phyloP scores from a whole-genome alignment of 2,113 vertebrate genomes.

The Notechis scutatus region DNA sequence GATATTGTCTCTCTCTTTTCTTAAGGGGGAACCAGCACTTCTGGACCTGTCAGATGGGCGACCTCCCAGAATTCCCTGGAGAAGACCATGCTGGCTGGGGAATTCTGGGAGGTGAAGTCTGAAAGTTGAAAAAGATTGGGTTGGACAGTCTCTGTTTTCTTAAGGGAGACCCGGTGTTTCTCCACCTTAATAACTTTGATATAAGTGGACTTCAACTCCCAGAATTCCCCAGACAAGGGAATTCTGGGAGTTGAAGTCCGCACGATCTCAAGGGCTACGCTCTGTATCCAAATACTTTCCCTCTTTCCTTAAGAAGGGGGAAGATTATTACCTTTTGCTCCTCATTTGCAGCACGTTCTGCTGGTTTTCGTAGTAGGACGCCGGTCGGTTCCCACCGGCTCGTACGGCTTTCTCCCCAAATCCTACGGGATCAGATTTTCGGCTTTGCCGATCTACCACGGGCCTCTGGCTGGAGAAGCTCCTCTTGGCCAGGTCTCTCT shows the following conservation, averaged over 20 bases:
- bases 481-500: constrained; percentile 91
- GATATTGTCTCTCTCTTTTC: too few species aligned
- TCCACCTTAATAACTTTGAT: not conserved
- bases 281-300: not conserved
- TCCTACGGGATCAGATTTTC: constrained; percentile 83
- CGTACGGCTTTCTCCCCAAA: constrained; percentile 77
- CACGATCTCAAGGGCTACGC: not conserved
- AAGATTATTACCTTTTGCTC: constrained; percentile 80
- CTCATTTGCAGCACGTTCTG: constrained; percentile 80
- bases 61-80: too few species aligned
- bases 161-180: not conserved
- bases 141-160: too few species aligned
- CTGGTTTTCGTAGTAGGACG: constrained; percentile 79
- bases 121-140: too few species aligned
- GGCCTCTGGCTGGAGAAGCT: constrained; percentile 98
- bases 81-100: too few species aligned
- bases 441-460: constrained; percentile 87
- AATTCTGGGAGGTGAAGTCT: too few species aligned
- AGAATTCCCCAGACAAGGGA: not conserved
- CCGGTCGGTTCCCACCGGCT: constrained; percentile 64
- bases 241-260: not conserved
- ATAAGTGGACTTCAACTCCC: not conserved
- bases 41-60: too few species aligned
- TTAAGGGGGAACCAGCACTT: too few species aligned
- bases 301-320: not conserved